phyloP scores from a whole-genome alignment of 2,888 invertebrate genomes.

The Coenonympha arcania region DNA sequence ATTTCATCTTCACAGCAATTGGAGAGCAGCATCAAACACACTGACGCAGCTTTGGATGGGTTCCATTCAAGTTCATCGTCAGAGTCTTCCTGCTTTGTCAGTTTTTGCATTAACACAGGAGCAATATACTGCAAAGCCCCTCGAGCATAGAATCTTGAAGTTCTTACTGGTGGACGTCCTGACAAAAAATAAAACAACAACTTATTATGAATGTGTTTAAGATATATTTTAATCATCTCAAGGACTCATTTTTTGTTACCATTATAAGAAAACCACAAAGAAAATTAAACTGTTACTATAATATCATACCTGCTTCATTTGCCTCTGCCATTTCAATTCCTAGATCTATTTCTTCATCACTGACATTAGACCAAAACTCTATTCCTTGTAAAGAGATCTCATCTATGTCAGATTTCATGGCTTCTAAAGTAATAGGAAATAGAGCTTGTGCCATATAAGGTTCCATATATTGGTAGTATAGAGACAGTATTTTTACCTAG shows the following conservation, averaged over 20 bases:
- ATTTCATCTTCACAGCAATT: constrained; percentile 98
- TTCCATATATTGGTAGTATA: constrained; percentile 99
- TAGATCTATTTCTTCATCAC: constrained; percentile 98
- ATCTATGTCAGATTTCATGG: constrained; percentile 97
- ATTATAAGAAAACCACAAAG: too few relatives aligned
- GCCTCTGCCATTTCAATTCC: constrained; percentile 96
- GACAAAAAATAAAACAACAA: constrained; percentile 13
- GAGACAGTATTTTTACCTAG: constrained; percentile 91
- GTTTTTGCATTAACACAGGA: constrained; percentile 92
- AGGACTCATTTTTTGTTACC: too few relatives aligned
- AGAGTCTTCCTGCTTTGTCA: constrained; percentile 97
- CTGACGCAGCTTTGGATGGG: constrained; percentile 98
- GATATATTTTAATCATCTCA: too few relatives aligned
- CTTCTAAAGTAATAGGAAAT: constrained; percentile 97
- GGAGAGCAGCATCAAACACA: constrained; percentile 97
- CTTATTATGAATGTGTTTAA: too few relatives aligned
- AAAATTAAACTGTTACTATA: neutral
- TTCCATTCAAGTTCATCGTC: constrained; percentile 99
- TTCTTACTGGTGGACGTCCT: constrained; percentile 93
- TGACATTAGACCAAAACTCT: constrained; percentile 99
- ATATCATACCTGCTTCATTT: constrained; percentile 78
- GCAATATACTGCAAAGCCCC: constrained; percentile 96
- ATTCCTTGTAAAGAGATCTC: constrained; percentile 98
- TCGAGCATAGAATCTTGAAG: constrained; percentile 97
- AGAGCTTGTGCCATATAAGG: constrained; percentile 98